Conservation (phyloP, 1,140 invertebrate species). For the Elymnias hypermnestra region DNA sequence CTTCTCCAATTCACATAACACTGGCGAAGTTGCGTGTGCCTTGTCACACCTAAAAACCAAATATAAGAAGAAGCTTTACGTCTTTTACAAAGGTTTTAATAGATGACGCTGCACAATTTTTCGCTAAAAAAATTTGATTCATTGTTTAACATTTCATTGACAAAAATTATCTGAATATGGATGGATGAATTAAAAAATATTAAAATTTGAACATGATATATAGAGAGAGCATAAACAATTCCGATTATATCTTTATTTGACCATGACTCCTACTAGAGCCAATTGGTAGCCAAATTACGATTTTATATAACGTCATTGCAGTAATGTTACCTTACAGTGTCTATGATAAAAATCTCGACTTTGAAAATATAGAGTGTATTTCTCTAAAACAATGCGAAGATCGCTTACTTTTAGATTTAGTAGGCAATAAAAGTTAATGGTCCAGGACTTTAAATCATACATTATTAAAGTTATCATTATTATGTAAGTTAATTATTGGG, state of each 20-base stretch:
- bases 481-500: constrained; percentile 23
- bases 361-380: constrained; percentile 13
- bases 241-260: neutral
- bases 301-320: constrained; percentile 12
- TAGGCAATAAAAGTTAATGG: constrained; percentile 26
- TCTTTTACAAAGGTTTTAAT: too few species aligned
- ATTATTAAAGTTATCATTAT: constrained; percentile 24
- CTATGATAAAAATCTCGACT: constrained; percentile 12
- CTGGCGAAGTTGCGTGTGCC: too few species aligned
- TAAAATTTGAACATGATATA: too few species aligned
- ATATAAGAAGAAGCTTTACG: too few species aligned
- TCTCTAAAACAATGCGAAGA: constrained; percentile 14
- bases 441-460: constrained; percentile 13
- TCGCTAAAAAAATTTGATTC: too few species aligned
- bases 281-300: constrained; percentile 9
- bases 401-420: constrained; percentile 14
- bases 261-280: constrained; percentile 1
- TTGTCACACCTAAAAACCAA: too few species aligned
- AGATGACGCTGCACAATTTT: too few species aligned
- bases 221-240: too few species aligned
- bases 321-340: constrained; percentile 16
- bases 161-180: too few species aligned
- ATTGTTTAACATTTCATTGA: too few species aligned
- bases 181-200: too few species aligned
- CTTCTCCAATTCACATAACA: too few species aligned